These are phyloP conservation scores for Ctenoplectra terminalis DNA, from an alignment of 1,140 invertebrate species.

Conservation along the genomic window DNA sequence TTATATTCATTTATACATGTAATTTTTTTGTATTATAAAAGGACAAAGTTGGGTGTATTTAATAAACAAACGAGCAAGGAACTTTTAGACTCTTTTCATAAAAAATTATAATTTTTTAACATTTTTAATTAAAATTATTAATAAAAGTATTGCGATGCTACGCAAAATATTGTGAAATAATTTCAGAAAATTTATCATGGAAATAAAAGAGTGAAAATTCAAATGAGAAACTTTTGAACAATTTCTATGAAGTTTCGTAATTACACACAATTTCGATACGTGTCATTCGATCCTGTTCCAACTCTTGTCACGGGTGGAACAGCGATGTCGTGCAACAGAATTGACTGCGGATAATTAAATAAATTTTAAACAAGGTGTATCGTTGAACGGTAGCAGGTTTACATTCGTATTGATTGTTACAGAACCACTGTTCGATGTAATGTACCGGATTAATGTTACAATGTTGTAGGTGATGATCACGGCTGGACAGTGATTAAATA, in stretches of 20 bases:
- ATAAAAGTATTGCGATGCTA: too few species aligned
- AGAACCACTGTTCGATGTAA: background rate
- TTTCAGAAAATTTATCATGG: too few species aligned
- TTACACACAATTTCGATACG: background rate
- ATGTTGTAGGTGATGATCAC: background rate
- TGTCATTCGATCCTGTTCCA: background rate
- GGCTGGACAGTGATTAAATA: background rate
- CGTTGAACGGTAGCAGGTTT: background rate
- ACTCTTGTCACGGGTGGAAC: too few species aligned
- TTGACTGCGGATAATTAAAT: slow-evolving; percentile 5
- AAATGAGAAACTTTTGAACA: background rate
- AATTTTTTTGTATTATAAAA: too few species aligned
- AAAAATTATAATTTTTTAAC: too few species aligned
- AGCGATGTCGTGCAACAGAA: slow-evolving; percentile 5
- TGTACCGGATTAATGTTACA: background rate
- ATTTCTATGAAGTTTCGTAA: background rate
- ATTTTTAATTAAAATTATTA: too few species aligned
- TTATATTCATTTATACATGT: too few species aligned
- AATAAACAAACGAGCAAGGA: too few species aligned
- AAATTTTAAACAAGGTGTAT: background rate
- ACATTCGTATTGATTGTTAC: background rate
- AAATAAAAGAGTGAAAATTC: background rate
- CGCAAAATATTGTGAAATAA: too few species aligned
- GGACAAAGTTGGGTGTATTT: too few species aligned
- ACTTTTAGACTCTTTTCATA: too few species aligned